Percentiles rank a stretch among this genome's conserved stretches.
These are phyloP conservation scores for Bursaphelenchus mucronatus DNA, from an alignment of 1,140 invertebrate genomes.

Conservation along the genomic window DNA sequence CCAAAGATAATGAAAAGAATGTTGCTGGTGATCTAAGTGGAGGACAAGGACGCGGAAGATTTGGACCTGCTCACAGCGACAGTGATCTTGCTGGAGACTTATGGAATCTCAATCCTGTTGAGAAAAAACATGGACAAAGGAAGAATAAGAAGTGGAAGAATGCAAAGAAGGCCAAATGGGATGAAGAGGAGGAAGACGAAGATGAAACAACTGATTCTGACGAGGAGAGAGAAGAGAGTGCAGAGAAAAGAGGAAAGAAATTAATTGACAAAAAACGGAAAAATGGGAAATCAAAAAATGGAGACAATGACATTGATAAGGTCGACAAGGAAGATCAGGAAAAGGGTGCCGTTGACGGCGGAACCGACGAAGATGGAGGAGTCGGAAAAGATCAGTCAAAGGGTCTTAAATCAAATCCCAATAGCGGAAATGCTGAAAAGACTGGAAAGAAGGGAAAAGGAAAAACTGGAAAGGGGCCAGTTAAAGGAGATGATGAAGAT, in stretches of 20 bases:
- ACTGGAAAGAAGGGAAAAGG: conserved; percentile 18
- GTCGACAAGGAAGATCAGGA: conserved; percentile 14
- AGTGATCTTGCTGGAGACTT: too few relatives aligned
- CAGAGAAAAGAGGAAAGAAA: conserved; percentile 19
- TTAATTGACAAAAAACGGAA: conserved; percentile 1
- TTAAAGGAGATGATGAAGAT: conserved; percentile 15
- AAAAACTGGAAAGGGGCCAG: neutral
- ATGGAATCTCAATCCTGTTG: neutral
- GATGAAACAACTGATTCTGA: conserved; percentile 15
- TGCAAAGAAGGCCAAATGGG: conserved; percentile 4
- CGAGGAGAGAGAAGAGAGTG: neutral
- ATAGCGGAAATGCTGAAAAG: conserved; percentile 10
- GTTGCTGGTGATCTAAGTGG: conserved; percentile 1
- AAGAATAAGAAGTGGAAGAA: neutral
- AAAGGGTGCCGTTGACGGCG: conserved; percentile 22
- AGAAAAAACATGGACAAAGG: conserved; percentile 7
- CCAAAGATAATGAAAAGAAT: neutral
- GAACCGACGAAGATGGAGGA: conserved; percentile 25
- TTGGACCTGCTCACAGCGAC: too few relatives aligned
- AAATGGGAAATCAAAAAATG: neutral
- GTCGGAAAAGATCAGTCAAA: neutral
- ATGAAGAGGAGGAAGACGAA: neutral
- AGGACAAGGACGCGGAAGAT: conserved; percentile 14
- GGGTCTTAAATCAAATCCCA: conserved; percentile 6
- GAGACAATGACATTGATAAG: conserved; percentile 21